phyloP scores from a whole-genome alignment of 2,113 vertebrate species.

The Pomatostomus ruficeps region DNA sequence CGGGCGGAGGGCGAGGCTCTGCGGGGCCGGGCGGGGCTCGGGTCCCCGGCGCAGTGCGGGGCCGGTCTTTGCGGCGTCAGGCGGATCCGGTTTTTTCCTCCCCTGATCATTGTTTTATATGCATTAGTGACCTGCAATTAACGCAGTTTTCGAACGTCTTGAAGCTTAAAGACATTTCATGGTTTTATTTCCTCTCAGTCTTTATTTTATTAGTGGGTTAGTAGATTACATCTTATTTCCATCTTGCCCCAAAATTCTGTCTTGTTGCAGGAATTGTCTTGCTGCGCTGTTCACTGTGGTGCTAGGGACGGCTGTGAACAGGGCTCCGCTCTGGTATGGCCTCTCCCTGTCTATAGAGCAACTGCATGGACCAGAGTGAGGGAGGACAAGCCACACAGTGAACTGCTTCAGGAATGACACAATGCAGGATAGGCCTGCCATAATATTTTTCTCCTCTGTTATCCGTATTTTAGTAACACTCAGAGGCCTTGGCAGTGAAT shows the following conservation, averaged over 20 bases:
- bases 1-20: background rate
- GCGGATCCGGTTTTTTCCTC: accelerated
- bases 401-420: background rate
- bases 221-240: background rate
- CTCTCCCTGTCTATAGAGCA: background rate
- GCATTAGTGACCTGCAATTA: no score
- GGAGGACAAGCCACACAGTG: background rate
- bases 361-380: background rate
- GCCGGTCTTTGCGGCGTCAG: background rate
- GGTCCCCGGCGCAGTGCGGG: background rate
- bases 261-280: background rate
- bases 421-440: accelerated
- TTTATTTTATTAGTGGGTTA: background rate
- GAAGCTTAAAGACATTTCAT: background rate
- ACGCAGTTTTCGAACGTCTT: background rate
- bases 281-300: background rate
- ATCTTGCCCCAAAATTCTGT: background rate
- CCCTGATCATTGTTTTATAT: accelerated
- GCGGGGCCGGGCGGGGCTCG: background rate
- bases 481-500: background rate
- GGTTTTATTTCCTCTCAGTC: background rate
- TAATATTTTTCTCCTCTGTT: background rate
- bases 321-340: background rate
- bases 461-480: accelerated
- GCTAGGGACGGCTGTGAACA: background rate